phyloP scores from a whole-genome alignment of 2,888 invertebrate species.

The Xylota segnis region DNA sequence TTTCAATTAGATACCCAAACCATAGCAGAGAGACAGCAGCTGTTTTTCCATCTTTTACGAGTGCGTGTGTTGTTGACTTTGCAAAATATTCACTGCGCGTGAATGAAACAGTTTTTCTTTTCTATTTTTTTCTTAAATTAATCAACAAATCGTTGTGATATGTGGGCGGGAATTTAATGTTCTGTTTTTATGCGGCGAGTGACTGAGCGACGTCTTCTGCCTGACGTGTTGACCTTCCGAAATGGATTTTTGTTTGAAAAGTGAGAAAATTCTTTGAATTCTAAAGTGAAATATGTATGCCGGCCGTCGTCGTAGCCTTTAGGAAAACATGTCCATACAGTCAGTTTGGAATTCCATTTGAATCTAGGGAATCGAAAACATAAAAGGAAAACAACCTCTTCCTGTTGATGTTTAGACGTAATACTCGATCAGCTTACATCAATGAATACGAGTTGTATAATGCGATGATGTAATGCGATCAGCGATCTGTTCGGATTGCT shows the following conservation, averaged over 20 bases:
- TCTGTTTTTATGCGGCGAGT: background rate
- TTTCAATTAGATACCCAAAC: too few species aligned
- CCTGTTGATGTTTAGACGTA: too few species aligned
- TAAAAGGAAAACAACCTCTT: too few species aligned
- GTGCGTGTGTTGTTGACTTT: background rate
- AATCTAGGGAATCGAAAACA: too few species aligned
- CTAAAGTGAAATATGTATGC: background rate
- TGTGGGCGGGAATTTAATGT: slow-evolving; percentile 23
- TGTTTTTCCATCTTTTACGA: background rate
- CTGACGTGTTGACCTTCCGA: slow-evolving; percentile 15
- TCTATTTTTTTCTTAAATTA: background rate
- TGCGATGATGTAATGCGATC: too few species aligned
- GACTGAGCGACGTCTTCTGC: slow-evolving; percentile 12
- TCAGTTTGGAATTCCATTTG: too few species aligned
- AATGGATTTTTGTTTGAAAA: slow-evolving; percentile 13
- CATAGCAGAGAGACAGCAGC: too few species aligned
- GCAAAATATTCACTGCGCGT: background rate
- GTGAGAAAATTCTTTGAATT: background rate
- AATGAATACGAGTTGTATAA: too few species aligned
- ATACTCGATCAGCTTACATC: too few species aligned
- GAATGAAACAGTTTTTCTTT: background rate
- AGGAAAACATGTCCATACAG: background rate
- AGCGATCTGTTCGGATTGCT: too few species aligned
- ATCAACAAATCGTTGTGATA: slow-evolving; percentile 18
- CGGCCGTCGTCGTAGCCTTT: background rate